Base-by-base conservation (phyloP, 2,888 invertebrate genomes). In the Drosophila paucipuncta region DNA sequence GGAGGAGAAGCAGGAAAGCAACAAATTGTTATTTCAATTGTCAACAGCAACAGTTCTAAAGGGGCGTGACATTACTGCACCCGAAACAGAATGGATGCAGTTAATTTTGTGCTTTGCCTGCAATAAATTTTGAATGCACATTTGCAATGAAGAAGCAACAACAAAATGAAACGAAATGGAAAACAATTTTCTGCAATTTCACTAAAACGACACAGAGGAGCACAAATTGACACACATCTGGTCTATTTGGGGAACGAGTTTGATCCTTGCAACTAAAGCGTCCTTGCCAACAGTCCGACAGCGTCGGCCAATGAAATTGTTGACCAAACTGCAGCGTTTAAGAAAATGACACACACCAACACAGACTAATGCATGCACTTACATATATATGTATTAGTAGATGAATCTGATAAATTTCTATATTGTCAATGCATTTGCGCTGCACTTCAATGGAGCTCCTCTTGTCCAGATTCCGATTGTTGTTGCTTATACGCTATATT, bases 81-180 rank as follows among this genome's bases (percentile, higher is more conserved):
- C 13, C 43, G 6, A 39, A 7, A 37, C 41, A 64, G 70, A 52
- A 43, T 61, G 66, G 64, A 83, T 86, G 78, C 91, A 90, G 87
- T 90, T 87, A 87, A 87, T 87, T 85, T 87, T 87, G 80, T 90
- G 87, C 87, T 78, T 83, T 79, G 87, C 63, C 84, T 83, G 91
- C 87, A 87, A 86, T 90, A 90, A 89, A 87, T 87, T 90, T 90
- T 83, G 83, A 90, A 87, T 90, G 91, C 78, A 90, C 87, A 87
- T 86, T 90, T 89, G 66, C 82, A 86, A 90, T 82, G 89, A 89
- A 83, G 71, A 64, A 75, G 72, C 66, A 78, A 67, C 76, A 70
- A 65, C 65, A 33, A 76, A 86, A 83, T 76, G 88, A 84, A 85
- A 88, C 76, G 85, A 90, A 86, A 86, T 78, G 86, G 91, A 87